A percentile compares a stretch with the other conserved stretches of the same genome.
phyloP scores from a whole-genome alignment of 1,140 invertebrate genomes.

The Idris sp. region DNA sequence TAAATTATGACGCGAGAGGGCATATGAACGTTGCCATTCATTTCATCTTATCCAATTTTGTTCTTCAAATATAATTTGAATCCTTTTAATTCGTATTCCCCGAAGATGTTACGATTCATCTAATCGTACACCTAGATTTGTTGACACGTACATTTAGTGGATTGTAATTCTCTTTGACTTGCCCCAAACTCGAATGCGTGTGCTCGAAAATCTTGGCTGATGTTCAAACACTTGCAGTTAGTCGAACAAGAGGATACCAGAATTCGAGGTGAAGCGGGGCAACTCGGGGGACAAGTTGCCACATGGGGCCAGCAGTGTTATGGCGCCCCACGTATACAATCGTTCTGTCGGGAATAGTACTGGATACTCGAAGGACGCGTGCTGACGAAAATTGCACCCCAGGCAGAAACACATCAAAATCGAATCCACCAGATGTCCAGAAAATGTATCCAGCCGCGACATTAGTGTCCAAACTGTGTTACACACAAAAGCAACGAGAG shows the following conservation, averaged over 20 bases:
- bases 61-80: slow-evolving; percentile 35
- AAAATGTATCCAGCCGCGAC: slow-evolving; percentile 67
- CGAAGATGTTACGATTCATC: slow-evolving; percentile 60
- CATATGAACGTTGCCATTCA: no score
- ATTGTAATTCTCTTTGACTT: slow-evolving; percentile 59
- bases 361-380: slow-evolving; percentile 18
- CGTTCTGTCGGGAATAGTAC: slow-evolving; percentile 43
- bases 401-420: slow-evolving; percentile 78
- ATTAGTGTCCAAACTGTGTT: slow-evolving; percentile 56
- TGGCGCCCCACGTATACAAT: no score
- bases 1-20: no score
- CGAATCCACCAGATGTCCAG: slow-evolving; percentile 78
- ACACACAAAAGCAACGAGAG: slow-evolving; percentile 40
- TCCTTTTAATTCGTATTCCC: slow-evolving; percentile 50
- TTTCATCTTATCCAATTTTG: slow-evolving; percentile 26
- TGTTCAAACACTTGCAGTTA: slow-evolving; percentile 50
- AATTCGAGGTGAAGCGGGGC: slow-evolving; percentile 12
- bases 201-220: slow-evolving; percentile 17
- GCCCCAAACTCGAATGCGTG: slow-evolving; percentile 10
- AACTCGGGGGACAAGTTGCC: slow-evolving; percentile 33
- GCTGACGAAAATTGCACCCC: slow-evolving; percentile 54
- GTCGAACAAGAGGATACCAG: slow-evolving; percentile 37
- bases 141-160: slow-evolving; percentile 51
- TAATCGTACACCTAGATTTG: slow-evolving; percentile 55
- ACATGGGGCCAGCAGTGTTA: slow-evolving; percentile 41